Base-by-base conservation (phyloP, 92 coral and sea anemone genomes). In the Anthopleura xanthogrammica region DNA sequence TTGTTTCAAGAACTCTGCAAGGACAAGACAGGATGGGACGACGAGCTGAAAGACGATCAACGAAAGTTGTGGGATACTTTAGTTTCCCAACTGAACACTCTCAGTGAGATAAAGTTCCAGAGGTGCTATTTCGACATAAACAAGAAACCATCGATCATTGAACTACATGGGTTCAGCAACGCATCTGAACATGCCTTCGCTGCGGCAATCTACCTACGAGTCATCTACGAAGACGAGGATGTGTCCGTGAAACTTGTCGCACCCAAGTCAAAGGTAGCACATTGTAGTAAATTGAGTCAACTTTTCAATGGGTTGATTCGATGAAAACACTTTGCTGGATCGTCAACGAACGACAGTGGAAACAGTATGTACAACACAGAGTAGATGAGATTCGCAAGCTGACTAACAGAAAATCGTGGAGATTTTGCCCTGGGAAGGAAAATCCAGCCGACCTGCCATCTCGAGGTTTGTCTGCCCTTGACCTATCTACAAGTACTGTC, bases 381-480 rank as follows among this genome's bases (percentile, higher is more conserved):
- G 90, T 89, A 10, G 83, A 92, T 41, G 92, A 89, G 43, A 89
- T 92, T 20, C 72, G 82, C 36, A 80, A 50, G 42, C 42, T 86
- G 14, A 89, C 87, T 2, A 74, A 65, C 16, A 89, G 86, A 36
- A 57, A 41, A 20, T 81, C 86, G 3, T 89, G 92, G 95, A 78
- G 78, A 36, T 78, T 83, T 43, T 89, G 92, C 52, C 91, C 89
- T 9, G 89, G 94, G 2, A 85, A 71, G 39, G 82, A 87, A 52
- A 91, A 91, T 75, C 92, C 92, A 3, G 92, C 94, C 0, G 72
- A 65, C 88, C 91, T 86, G 52, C 90, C 92, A 29, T 86, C 92
- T 57, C 88, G 88, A 12, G 92, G 92, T 14, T 68, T 86, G 54
- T 56, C 92, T 70, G 88, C 77, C 17, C 84, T 58, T 72, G 93